Conservation (phyloP, 2,797 vertebrate genomes). For the Peromyscus eremicus region DNA sequence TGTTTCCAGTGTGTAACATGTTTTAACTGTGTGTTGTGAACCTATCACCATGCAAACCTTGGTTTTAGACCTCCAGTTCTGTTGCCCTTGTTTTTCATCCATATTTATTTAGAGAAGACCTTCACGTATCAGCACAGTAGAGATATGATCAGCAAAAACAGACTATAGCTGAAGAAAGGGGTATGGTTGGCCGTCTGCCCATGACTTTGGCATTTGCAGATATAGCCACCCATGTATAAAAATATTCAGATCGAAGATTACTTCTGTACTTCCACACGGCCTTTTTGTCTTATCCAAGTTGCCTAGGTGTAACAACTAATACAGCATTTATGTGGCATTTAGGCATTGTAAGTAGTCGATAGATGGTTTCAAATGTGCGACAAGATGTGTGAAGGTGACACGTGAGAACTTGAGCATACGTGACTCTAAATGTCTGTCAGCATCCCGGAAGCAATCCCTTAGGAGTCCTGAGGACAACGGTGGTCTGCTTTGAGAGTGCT, state of each 20-base stretch:
- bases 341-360: neutral
- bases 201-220: neutral
- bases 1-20: neutral
- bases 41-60: neutral
- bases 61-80: neutral
- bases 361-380: neutral
- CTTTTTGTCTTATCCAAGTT: neutral
- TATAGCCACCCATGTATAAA: neutral
- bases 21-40: neutral
- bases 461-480: rapidly evolving
- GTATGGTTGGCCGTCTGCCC: neutral
- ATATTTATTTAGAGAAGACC: neutral
- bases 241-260: neutral
- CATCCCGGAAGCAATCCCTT: neutral
- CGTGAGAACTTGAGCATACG: neutral
- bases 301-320: neutral
- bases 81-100: neutral
- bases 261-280: neutral
- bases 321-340: neutral
- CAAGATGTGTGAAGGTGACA: neutral
- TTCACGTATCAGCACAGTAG: neutral
- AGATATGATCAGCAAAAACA: neutral
- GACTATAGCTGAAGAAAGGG: neutral
- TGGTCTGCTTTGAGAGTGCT: neutral
- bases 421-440: neutral